Base-by-base conservation (phyloP, 2,113 vertebrate species). In the Chaetorhynchus papuensis region DNA sequence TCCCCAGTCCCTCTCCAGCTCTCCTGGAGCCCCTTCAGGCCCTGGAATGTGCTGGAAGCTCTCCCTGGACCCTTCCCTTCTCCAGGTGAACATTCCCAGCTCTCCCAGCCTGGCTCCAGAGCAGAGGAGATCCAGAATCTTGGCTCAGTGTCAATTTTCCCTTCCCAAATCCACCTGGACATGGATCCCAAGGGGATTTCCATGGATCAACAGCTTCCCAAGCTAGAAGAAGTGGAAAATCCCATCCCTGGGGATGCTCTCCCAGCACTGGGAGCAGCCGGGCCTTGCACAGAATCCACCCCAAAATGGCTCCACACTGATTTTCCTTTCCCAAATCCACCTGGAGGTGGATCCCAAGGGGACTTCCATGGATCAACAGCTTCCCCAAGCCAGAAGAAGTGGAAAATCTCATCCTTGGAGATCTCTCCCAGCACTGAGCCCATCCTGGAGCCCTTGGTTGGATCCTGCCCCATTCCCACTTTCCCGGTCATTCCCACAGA, bases 191-290 rank as follows among this genome's bases (percentile, higher is more conserved):
- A n/a, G 18, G 31, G 60, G 6, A 35, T 30, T 27, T 6, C 18
- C 18, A 1, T 14, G 60, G 27, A 52, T 11, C 5, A 2, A 9
- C 21, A 33, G 28, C 41, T 18, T 26, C 81, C 23, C 9, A 6
- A 24, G 14, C 8, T 30, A 33, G 27, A 3, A 68, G 18, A 35
- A 37, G 16, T 0, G 1, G 35, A 35, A 35, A 42, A 63, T 7
- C 4, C 6, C 2, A 2, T 16, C 15, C 56, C 2, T 13, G 15
- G 26, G 21, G 56, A 39, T 10, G 57, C 8, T 31, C 17, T 74
- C 59, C 54, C n/a, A 56, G 4, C 44, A 35, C 0, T 0, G 28
- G 35, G 33, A 35, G 33, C 56, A 35, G 56, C 33, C 4, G 22
- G 21, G 41, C 41, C 41, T 54, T 13, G 17, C 23, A 15, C n/a